These are phyloP conservation scores for Tenthredo scrophulariae DNA, from an alignment of 2,888 invertebrate genomes.

Conservation along the genomic window DNA sequence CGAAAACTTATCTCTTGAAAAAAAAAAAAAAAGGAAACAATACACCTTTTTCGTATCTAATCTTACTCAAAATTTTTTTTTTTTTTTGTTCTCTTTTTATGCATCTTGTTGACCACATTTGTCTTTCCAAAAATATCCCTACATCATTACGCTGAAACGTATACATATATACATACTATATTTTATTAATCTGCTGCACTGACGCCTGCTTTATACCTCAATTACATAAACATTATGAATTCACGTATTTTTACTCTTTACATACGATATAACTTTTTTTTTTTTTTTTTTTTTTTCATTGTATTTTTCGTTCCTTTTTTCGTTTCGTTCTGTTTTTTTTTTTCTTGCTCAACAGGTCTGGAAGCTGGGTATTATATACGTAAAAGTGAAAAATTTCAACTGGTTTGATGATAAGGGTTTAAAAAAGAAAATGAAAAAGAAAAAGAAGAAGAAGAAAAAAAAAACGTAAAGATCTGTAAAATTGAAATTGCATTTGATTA, in stretches of 20 bases:
- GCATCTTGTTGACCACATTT: conserved; percentile 1
- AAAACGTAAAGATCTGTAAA: conserved; percentile 6
- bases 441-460: not conserved
- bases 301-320: not conserved
- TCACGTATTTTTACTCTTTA: not conserved
- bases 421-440: not conserved
- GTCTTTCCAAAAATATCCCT: not conserved
- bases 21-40: not conserved
- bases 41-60: not conserved
- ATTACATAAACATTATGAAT: not conserved
- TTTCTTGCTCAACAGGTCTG: conserved; percentile 37
- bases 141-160: not conserved
- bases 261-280: conserved; percentile 27
- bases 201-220: conserved; percentile 40
- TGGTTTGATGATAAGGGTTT: not conserved
- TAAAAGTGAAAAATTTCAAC: not conserved
- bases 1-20: not conserved
- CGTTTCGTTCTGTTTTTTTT: not conserved
- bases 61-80: not conserved
- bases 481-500: not conserved
- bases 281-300: not conserved
- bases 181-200: conserved; percentile 12
- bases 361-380: conserved; percentile 31
- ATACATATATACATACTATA: no score
- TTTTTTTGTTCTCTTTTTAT: not conserved